Conservation (phyloP, 2,888 invertebrate genomes). For the Deroplatys truncata region DNA sequence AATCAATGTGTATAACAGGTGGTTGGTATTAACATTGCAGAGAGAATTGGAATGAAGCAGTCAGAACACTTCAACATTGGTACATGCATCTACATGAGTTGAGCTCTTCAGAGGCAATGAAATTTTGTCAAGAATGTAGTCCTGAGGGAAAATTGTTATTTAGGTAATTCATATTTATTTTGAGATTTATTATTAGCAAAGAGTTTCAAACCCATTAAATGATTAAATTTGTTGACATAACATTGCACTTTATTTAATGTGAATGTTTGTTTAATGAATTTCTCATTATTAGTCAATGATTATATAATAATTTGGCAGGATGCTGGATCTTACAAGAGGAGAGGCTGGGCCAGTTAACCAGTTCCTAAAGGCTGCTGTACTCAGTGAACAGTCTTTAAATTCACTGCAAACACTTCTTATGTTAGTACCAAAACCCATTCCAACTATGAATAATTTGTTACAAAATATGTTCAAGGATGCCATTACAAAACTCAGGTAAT, state of each 20-base stretch:
- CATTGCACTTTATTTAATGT: too few species aligned
- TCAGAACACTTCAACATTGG: conserved; percentile 27
- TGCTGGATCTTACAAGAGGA: conserved; percentile 24
- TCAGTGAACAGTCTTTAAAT: conserved; percentile 10
- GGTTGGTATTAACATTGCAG: conserved; percentile 3
- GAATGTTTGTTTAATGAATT: too few species aligned
- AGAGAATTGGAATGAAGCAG: conserved; percentile 28
- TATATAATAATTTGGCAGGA: background rate
- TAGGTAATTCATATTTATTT: background rate
- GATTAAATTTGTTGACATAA: too few species aligned
- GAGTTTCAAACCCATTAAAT: too few species aligned
- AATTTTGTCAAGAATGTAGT: background rate
- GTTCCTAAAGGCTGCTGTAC: conserved; percentile 19
- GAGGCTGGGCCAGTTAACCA: conserved; percentile 12
- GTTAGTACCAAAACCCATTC: conserved; percentile 11
- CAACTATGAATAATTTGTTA: conserved; percentile 11
- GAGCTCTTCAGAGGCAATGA: background rate
- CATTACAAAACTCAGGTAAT: conserved; percentile 16
- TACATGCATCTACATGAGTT: conserved; percentile 28
- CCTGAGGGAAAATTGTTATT: background rate
- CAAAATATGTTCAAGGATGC: conserved; percentile 14
- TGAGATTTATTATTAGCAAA: too few species aligned
- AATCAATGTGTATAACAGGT: too few species aligned
- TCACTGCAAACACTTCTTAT: conserved; percentile 15
- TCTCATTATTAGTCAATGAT: too few species aligned